Evolutionary conservation across 2,113 vertebrate species (phyloP), one percentile per base, ranked within the genome.

Genomic region (Xenus cinereus): DNA sequence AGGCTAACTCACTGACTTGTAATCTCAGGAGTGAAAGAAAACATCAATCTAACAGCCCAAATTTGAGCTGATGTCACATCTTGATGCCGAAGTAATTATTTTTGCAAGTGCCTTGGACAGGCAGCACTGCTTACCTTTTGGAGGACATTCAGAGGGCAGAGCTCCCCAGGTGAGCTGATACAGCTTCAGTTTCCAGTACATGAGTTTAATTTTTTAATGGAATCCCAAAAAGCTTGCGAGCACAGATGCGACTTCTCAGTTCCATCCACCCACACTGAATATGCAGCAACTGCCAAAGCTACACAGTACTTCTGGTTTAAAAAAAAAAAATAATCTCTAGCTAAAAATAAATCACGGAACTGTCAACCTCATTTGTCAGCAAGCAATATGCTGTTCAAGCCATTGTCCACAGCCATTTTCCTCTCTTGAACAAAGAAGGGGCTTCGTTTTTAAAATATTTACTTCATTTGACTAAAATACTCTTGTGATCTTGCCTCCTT

Each of bases 161-260:
- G 75, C 81, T 97, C 81, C 77, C 90, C 90, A 96, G 83, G 71
- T 91, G 84, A 77, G 81, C 83, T 94, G 87, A 83, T 82, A 82
- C 2, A 95, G 60, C 90, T 87, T 95, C 93, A 92, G 79, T 91
- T 97, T 92, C 95, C 93, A 96, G 86, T 93, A 97, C 87, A 95
- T 79, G 95, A 84, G 94, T 96, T 91, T 66, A 95, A 82, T 27
- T 71, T 96, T 94, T 93, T 95, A 95, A 77, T 41, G 84, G 73
- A 84, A 94, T 94, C 72, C 89, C 92, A 82, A 91, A 82, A 95
- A 2, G 84, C 78, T 84, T 78, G 91, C 87, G 39, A 86, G 94
- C 92, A 82, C 83, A 94, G 81, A 93, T 68, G 86, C 2, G 16
- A 79, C 51, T 89, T 81, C 72, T 90, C 84, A 90, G 75, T 87